Conservation (phyloP, 2,888 invertebrate genomes). For the Nephrotoma guestfalica region DNA sequence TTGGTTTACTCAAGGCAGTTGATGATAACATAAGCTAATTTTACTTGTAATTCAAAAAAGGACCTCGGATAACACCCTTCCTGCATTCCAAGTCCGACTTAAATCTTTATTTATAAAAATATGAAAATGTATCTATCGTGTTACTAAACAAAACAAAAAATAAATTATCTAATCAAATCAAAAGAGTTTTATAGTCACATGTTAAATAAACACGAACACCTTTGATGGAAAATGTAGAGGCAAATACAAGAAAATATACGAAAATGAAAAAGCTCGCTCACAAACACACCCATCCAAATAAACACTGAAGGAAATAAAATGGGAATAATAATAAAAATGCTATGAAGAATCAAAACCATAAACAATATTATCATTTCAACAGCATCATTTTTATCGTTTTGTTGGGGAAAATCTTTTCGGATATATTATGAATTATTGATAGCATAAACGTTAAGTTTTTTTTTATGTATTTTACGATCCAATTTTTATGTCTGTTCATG, state of each 20-base stretch:
- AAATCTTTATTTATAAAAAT: too few species aligned
- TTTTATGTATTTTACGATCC: background rate
- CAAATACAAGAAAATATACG: background rate
- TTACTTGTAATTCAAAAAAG: too few species aligned
- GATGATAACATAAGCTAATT: too few species aligned
- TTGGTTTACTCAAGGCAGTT: too few species aligned
- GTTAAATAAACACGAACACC: background rate
- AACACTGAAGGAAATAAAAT: background rate
- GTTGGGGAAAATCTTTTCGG: slow-evolving; percentile 3
- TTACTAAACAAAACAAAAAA: background rate
- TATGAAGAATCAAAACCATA: slow-evolving; percentile 3
- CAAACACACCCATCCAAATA: background rate
- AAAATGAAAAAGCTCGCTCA: background rate
- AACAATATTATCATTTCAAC: slow-evolving; percentile 4
- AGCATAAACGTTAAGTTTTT: slow-evolving; percentile 1
- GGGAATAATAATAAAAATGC: background rate
- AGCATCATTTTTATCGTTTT: slow-evolving; percentile 3
- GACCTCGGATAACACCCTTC: too few species aligned
- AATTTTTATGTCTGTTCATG: slow-evolving; percentile 4
- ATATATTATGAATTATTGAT: slow-evolving; percentile 4
- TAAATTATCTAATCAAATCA: background rate
- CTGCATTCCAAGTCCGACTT: too few species aligned
- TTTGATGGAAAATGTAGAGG: background rate
- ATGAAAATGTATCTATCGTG: too few species aligned
- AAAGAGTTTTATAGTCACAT: background rate